phyloP scores from a whole-genome alignment of 2,113 vertebrate species.

The Xerus inauris region DNA sequence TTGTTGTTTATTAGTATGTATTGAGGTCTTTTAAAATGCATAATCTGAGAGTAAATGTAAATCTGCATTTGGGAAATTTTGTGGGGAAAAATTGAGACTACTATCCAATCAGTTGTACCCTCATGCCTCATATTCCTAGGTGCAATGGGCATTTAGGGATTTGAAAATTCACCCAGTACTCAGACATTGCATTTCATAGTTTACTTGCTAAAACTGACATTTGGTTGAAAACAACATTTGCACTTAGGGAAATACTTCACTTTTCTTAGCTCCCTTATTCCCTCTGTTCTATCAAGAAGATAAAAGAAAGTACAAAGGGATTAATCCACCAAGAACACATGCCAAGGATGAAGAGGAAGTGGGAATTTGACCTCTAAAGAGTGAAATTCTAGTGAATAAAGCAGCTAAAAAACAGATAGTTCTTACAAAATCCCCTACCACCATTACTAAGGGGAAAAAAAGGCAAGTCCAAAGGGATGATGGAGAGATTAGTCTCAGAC shows the following conservation, averaged over 20 bases:
- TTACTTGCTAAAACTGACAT: conserved; percentile 72
- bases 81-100: neutral
- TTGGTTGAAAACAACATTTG: conserved; percentile 65
- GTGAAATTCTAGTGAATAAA: neutral
- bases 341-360: neutral
- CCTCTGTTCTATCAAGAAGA: conserved; percentile 20
- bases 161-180: conserved; percentile 45
- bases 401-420: neutral
- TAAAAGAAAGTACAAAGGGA: neutral
- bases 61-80: conserved; percentile 43
- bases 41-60: conserved; percentile 42
- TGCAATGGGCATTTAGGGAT: conserved; percentile 45
- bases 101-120: conserved; percentile 32
- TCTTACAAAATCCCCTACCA: neutral
- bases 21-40: conserved; percentile 48
- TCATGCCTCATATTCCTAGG: conserved; percentile 47
- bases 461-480: neutral
- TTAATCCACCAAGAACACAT: conserved; percentile 9
- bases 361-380: conserved; percentile 45
- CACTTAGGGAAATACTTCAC: conserved; percentile 46
- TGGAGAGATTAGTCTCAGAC: neutral
- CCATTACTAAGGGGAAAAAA: neutral
- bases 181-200: conserved; percentile 51
- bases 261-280: conserved; percentile 43
- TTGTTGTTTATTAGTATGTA: conserved; percentile 58